phyloP scores from a whole-genome alignment of 2,797 vertebrate species.

The Poeciliopsis paucimaculata region DNA sequence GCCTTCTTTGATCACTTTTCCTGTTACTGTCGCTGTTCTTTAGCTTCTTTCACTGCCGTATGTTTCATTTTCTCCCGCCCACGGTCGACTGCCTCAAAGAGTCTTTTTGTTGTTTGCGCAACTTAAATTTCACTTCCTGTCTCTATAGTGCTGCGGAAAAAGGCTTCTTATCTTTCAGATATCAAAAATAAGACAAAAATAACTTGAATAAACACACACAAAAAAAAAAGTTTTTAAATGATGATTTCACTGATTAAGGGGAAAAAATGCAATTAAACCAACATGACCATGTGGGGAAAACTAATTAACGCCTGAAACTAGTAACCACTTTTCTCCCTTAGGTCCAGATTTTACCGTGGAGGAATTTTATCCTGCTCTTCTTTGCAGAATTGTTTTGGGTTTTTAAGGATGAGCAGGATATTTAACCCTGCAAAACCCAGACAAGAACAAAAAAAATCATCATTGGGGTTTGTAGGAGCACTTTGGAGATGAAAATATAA shows the following conservation, averaged over 20 bases:
- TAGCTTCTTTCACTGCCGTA: neutral
- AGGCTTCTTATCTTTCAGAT: neutral
- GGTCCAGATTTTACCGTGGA: neutral
- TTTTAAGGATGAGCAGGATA: neutral
- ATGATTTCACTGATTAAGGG: neutral
- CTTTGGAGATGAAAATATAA: no score
- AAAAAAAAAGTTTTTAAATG: neutral
- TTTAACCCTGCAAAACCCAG: no score
- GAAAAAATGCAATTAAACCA: neutral
- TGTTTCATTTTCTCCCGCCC: conserved; percentile 16
- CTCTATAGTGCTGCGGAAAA: conserved; percentile 16
- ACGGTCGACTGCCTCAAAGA: conserved; percentile 2
- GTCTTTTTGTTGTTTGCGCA: conserved; percentile 5
- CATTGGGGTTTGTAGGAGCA: no score
- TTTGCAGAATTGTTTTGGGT: neutral
- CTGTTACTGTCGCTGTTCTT: conserved; percentile 5
- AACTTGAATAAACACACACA: neutral
- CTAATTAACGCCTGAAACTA: neutral
- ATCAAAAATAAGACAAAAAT: neutral
- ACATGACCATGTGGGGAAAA: neutral
- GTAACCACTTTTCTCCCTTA: neutral
- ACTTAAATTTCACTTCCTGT: conserved; percentile 22
- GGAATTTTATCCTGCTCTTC: neutral
- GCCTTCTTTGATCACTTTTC: conserved; percentile 28
- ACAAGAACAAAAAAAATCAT: no score